phyloP scores from a whole-genome alignment of 2,888 invertebrate genomes.

The Ochlodes sylvanus region DNA sequence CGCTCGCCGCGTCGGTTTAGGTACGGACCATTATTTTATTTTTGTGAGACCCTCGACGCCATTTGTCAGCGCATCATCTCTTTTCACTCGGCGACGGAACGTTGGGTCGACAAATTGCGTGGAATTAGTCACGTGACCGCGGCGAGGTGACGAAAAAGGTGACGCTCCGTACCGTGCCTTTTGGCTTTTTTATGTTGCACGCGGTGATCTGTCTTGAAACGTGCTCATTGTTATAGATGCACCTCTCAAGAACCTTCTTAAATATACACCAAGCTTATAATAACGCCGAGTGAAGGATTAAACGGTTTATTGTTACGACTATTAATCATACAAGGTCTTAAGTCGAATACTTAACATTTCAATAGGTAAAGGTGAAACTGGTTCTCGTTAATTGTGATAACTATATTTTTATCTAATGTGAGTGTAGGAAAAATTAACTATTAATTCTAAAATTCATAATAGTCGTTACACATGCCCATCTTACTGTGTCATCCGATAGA shows the following conservation, averaged over 20 bases:
- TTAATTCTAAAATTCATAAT: too few relatives aligned
- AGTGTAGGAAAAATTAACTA: too few relatives aligned
- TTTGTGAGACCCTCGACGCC: slow-evolving; percentile 81
- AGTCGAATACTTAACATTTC: not conserved
- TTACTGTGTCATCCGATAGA: too few relatives aligned
- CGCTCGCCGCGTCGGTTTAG: slow-evolving; percentile 76
- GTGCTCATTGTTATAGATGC: slow-evolving; percentile 68
- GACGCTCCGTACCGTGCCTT: slow-evolving; percentile 61
- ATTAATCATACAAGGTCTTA: slow-evolving; percentile 1
- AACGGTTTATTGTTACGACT: slow-evolving; percentile 9
- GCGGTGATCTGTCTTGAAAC: slow-evolving; percentile 66
- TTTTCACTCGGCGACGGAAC: slow-evolving; percentile 76
- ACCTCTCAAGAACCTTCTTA: slow-evolving; percentile 54
- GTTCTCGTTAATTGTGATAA: not conserved
- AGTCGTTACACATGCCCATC: too few relatives aligned
- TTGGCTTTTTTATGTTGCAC: slow-evolving; percentile 59
- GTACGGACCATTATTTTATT: slow-evolving; percentile 82
- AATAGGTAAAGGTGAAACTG: not conserved
- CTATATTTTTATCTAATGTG: not conserved
- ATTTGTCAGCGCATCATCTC: slow-evolving; percentile 83
- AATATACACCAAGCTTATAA: slow-evolving; percentile 20
- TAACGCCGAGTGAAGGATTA: slow-evolving; percentile 12
- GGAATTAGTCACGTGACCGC: slow-evolving; percentile 81
- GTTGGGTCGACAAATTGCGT: slow-evolving; percentile 81
- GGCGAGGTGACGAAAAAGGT: slow-evolving; percentile 84